phyloP scores from a whole-genome alignment of 2,113 vertebrate species.

The Pseudorhombus dupliciocellatus region DNA sequence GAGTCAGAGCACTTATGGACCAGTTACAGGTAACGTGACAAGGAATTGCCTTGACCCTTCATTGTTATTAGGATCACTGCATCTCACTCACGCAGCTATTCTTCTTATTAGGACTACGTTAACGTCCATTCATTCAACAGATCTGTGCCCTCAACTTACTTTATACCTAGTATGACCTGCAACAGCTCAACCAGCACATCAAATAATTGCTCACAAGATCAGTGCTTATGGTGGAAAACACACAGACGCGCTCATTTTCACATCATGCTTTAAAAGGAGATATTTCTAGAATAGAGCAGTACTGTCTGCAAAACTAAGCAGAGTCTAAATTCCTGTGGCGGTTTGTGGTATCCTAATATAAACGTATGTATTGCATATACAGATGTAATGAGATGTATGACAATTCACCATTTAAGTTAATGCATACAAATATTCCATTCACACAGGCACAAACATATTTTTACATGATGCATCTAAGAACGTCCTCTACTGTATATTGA shows the following conservation, averaged over 20 bases:
- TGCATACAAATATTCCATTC: slow-evolving; percentile 28
- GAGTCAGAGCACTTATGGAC: background rate
- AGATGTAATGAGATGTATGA: slow-evolving; percentile 19
- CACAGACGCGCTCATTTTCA: background rate
- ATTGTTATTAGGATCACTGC: background rate
- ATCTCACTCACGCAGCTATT: background rate
- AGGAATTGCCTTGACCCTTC: background rate
- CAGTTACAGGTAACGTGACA: background rate
- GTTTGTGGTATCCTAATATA: slow-evolving; percentile 15
- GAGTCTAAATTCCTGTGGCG: background rate
- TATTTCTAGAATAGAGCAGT: background rate
- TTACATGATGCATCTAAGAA: background rate
- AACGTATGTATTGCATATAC: slow-evolving; percentile 21
- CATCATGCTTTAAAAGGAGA: background rate
- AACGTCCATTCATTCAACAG: background rate
- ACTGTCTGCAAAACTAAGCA: background rate
- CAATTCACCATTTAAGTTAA: slow-evolving; percentile 3
- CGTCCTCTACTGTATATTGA: background rate
- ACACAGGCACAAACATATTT: slow-evolving; percentile 12
- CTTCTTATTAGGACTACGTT: background rate
- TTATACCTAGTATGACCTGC: too few relatives aligned
- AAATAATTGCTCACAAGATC: too few relatives aligned
- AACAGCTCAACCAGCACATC: too few relatives aligned
- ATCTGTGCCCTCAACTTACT: too few relatives aligned
- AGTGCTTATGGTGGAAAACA: background rate